These are phyloP conservation scores for Hyposoter dolosus DNA, from an alignment of 2,888 invertebrate species.

Conservation along the genomic window DNA sequence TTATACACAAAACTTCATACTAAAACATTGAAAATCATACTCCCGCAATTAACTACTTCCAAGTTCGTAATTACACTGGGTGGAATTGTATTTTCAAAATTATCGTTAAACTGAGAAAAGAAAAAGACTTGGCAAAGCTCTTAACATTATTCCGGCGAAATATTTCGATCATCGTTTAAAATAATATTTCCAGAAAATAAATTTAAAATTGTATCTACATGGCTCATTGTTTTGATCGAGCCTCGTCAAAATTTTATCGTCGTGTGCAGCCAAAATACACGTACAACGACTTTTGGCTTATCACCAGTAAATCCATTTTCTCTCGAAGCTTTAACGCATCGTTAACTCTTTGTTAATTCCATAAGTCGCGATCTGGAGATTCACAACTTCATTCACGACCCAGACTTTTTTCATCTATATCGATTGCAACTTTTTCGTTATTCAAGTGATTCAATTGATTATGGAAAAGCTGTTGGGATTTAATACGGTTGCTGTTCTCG, in stretches of 20 bases:
- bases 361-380: neutral
- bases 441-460: neutral
- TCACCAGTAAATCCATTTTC: neutral
- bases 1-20: slow-evolving; percentile 38
- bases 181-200: neutral
- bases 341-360: neutral
- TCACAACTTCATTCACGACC: neutral
- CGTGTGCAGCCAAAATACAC: neutral
- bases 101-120: neutral
- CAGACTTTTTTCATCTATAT: neutral
- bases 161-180: neutral
- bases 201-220: neutral
- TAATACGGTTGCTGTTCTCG: neutral
- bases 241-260: neutral
- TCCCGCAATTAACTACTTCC: neutral
- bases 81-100: neutral
- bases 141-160: neutral
- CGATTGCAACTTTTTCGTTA: neutral
- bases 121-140: neutral
- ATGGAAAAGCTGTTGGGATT: neutral
- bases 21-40: neutral
- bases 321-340: neutral
- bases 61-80: neutral
- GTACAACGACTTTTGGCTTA: neutral
- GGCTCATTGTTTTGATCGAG: neutral